phyloP scores from a whole-genome alignment of 2,113 vertebrate genomes.

The Ctenodactylus gundi region DNA sequence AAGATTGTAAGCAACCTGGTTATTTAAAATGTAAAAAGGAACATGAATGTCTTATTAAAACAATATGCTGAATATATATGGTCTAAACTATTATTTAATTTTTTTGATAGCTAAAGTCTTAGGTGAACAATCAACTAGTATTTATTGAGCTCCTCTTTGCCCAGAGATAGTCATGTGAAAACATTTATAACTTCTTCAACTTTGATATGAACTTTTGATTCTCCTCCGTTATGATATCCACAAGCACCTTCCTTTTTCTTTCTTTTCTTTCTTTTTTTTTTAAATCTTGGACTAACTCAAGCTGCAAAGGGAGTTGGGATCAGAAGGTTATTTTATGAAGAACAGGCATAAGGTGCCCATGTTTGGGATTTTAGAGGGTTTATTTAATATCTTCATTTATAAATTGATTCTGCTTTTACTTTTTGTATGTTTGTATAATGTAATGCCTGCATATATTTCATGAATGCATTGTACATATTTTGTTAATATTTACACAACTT shows the following conservation, averaged over 20 bases:
- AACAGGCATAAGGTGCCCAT: not conserved
- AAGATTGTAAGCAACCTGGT: not conserved
- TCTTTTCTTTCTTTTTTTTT: conserved; percentile 60
- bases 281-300: conserved; percentile 55
- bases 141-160: conserved; percentile 62
- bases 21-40: conserved; percentile 71
- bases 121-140: not conserved
- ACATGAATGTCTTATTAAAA: conserved; percentile 47
- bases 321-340: conserved; percentile 23
- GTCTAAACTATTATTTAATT: conserved; percentile 70
- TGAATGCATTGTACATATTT: conserved; percentile 81
- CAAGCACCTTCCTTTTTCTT: not conserved
- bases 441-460: conserved; percentile 71
- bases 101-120: conserved; percentile 30
- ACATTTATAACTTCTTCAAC: conserved; percentile 26
- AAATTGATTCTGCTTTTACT: conserved; percentile 50
- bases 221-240: not conserved
- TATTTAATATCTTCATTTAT: conserved; percentile 70
- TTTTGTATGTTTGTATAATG: conserved; percentile 80
- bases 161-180: conserved; percentile 43
- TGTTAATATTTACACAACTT: conserved; percentile 79
- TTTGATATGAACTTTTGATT: not conserved
- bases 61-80: conserved; percentile 58
- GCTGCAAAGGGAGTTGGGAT: conserved; percentile 63
- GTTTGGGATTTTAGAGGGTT: not conserved